Base-by-base conservation (phyloP, 2,113 vertebrate species). In the Tupaia chinensis region DNA sequence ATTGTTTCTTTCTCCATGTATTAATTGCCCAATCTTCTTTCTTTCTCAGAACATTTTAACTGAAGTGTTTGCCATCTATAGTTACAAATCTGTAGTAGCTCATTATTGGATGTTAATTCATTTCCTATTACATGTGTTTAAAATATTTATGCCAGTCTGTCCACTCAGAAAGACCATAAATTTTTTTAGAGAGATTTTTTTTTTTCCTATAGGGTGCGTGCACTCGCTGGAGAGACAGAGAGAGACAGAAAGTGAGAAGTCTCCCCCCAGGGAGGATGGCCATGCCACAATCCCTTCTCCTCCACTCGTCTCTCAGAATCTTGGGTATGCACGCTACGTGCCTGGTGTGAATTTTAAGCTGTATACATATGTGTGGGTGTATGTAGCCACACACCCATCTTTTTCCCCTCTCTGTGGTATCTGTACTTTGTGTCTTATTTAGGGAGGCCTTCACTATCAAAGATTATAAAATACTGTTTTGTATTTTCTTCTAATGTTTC, bases 21-120 rank as follows among this genome's bases (percentile, higher is more conserved):
- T 54, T 58, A 91, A 85, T 76, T 95, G 17, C 12, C 68, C 68
- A 61, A n/a, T 66, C 27, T 68, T 93, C 83, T 63, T 79, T 76
- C 73, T 86, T 88, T 76, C 66, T 53, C 29, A 72, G 27, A 5
- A 77, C 70, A 60, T 34, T 76, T 83, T 85, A 76, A 93, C 10
- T 82, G 10, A 87, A 23, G 56, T 87, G 13, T 80, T 91, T 92
- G 25, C 19, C 72, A 79, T 13, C 94, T 95, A 72, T 15, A 89
- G 20, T 85, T 86, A 56, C 69, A 82, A 68, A 81, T 63, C 83
- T 65, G 34, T 63, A 88, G 72, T 5, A 20, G 20, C 44, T 95
- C 23, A 60, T 81, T 60, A 70, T 69, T 89, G 22, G 14, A 89
- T 73, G 72, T 56, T 82, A 81, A 94, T 82, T 81, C 7, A 58